phyloP scores from a whole-genome alignment of 2,113 vertebrate species.

The Chrysochloris asiatica region DNA sequence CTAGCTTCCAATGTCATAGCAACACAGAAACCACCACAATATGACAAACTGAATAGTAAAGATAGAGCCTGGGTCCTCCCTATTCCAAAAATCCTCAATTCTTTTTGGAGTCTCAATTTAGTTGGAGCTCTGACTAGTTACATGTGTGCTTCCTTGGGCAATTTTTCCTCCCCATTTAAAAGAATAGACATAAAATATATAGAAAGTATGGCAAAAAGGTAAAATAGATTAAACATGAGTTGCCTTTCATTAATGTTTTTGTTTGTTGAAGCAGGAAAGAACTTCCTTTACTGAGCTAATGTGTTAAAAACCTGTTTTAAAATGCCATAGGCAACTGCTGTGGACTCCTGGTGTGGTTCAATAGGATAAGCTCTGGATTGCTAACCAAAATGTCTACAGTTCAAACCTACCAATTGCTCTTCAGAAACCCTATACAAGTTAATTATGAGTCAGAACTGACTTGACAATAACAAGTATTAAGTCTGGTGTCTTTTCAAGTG shows the following conservation, averaged over 20 bases:
- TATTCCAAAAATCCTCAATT: not conserved
- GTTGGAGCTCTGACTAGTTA: not conserved
- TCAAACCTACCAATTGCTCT: no score
- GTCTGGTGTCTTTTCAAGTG: no score
- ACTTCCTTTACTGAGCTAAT: conserved; percentile 44
- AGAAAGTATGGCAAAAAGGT: not conserved
- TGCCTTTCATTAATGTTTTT: not conserved
- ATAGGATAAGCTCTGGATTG: no score
- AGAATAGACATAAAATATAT: not conserved
- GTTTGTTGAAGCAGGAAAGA: not conserved
- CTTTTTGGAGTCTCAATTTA: not conserved
- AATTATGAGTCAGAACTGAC: no score
- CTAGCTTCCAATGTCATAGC: not conserved
- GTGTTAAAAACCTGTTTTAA: conserved; percentile 38
- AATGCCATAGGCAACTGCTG: not conserved
- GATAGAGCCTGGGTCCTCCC: not conserved
- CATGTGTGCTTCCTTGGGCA: no score
- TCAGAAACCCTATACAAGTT: no score
- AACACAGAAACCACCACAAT: not conserved
- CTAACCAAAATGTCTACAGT: no score
- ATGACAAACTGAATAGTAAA: not conserved
- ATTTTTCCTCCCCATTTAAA: no score
- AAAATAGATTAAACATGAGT: conserved; percentile 29
- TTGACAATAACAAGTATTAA: no score
- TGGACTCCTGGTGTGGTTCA: no score